Evolutionary conservation across 2,797 vertebrate species (phyloP).

Genomic region (Esox masquinongy): DNA sequence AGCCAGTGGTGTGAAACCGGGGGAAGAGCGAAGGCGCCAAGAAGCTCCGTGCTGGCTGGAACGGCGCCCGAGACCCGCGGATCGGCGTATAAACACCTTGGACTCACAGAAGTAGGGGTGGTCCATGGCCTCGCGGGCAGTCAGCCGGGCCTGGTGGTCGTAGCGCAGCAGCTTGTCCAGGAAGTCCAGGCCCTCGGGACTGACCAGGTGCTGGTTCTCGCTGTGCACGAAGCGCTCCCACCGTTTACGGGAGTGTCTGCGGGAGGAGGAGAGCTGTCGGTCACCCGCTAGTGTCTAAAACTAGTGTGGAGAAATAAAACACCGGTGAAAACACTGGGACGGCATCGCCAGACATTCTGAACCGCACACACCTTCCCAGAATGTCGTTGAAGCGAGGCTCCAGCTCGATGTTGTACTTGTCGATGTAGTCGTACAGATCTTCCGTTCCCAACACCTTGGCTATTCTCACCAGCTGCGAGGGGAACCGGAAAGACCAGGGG

Average conservation of each 20-base stretch:
- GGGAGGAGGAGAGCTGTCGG: background rate
- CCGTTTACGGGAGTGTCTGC: constrained; percentile 71
- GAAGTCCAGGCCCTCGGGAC: constrained; percentile 81
- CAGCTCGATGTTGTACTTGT: constrained; percentile 76
- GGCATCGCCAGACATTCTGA: background rate
- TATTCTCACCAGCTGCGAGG: constrained; percentile 68
- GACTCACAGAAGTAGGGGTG: constrained; percentile 80
- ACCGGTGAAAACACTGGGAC: background rate
- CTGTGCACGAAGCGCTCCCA: constrained; percentile 84
- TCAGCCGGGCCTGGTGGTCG: constrained; percentile 81
- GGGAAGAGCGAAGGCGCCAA: no score
- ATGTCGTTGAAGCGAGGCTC: constrained; percentile 76
- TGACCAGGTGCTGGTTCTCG: constrained; percentile 82
- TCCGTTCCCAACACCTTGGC: constrained; percentile 74
- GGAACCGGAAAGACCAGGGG: background rate
- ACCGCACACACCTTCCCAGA: constrained; percentile 66
- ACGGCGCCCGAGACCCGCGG: no score
- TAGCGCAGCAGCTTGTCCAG: constrained; percentile 82
- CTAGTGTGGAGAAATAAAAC: background rate
- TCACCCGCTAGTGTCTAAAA: background rate
- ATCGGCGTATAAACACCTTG: background rate
- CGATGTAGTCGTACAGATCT: constrained; percentile 75
- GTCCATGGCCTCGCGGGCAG: constrained; percentile 81
- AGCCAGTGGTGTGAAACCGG: no score
- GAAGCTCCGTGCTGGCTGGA: no score